phyloP scores from a whole-genome alignment of 2,888 invertebrate genomes.

The Coelinius sp. region DNA sequence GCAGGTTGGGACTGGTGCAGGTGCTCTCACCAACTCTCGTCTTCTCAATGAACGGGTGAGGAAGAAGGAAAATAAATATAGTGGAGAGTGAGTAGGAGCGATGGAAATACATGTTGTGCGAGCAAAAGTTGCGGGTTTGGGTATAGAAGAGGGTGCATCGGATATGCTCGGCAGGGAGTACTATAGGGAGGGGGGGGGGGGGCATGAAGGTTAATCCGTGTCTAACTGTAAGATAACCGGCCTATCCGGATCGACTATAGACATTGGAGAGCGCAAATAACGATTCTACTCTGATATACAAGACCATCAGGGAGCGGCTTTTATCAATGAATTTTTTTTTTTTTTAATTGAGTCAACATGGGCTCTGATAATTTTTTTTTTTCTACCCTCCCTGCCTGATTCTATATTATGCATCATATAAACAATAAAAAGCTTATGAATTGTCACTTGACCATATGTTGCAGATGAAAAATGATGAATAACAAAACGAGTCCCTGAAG shows the following conservation, averaged over 20 bases:
- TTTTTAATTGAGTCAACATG: not conserved
- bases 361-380: too few species aligned
- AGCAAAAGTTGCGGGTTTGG: slow-evolving; percentile 39
- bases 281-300: too few species aligned
- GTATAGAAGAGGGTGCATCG: slow-evolving; percentile 41
- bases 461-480: slow-evolving; percentile 31
- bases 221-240: slow-evolving; percentile 60
- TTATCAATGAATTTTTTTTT: not conserved
- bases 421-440: not conserved
- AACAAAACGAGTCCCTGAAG: slow-evolving; percentile 23
- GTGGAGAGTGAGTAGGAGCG: slow-evolving; percentile 23
- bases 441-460: slow-evolving; percentile 14
- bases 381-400: not conserved
- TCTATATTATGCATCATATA: not conserved
- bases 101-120: slow-evolving; percentile 27
- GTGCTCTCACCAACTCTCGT: slow-evolving; percentile 51
- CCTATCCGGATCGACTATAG: slow-evolving; percentile 54
- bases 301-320: not conserved
- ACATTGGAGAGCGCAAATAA: slow-evolving; percentile 31
- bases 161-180: slow-evolving; percentile 40
- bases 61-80: slow-evolving; percentile 34
- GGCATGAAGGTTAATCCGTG: slow-evolving; percentile 54
- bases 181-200: too few species aligned
- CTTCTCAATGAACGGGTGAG: slow-evolving; percentile 52
- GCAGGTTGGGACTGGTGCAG: slow-evolving; percentile 60